Conservation (phyloP, 2,113 vertebrate species). For the Orycteropus afer region DNA sequence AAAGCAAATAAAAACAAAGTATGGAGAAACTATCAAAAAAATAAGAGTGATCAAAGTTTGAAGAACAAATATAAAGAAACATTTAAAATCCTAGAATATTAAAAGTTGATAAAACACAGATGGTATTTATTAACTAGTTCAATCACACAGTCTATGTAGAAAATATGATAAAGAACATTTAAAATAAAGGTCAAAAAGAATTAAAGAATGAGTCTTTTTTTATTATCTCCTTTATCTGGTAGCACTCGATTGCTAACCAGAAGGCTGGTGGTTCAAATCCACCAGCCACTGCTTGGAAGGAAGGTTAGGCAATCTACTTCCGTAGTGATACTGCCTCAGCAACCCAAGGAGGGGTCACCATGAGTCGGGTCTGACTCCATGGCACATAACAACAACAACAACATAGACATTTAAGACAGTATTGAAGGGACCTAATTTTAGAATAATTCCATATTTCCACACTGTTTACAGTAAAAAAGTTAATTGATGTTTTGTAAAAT, state of each 20-base stretch:
- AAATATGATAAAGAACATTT: neutral
- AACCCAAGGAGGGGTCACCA: too few species aligned
- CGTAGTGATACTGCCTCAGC: too few species aligned
- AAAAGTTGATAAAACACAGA: neutral
- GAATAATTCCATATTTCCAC: neutral
- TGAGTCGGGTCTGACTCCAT: too few species aligned
- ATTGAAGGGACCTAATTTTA: neutral
- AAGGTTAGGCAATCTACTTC: too few species aligned
- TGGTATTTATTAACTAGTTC: neutral
- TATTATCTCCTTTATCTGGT: neutral
- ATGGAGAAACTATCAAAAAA: neutral
- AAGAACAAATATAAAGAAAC: neutral
- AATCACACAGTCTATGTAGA: neutral
- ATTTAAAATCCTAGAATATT: neutral
- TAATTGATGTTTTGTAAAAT: neutral
- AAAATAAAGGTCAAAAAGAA: neutral
- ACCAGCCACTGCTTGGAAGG: too few species aligned
- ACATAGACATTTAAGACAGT: neutral
- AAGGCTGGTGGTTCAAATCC: too few species aligned
- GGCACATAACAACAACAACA: too few species aligned
- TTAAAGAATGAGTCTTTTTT: neutral
- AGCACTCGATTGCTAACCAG: too few species aligned
- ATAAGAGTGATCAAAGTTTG: neutral
- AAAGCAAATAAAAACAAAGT: neutral
- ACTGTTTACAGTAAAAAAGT: neutral